Evolutionary conservation across 2,113 vertebrate genomes (phyloP).

Genomic region (Eonycteris spelaea): DNA sequence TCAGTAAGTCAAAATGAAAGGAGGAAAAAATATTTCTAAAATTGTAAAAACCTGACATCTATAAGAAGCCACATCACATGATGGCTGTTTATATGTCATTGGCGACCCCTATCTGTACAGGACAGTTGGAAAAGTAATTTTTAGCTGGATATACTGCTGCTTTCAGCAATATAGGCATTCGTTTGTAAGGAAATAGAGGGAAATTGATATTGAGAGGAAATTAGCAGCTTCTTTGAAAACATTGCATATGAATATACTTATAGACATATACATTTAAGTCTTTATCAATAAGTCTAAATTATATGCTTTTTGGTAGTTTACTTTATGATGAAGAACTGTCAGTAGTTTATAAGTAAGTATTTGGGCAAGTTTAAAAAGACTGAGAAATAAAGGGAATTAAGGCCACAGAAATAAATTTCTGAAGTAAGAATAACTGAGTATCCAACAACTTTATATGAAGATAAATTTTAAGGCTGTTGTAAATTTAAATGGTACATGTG

Average conservation of each 20-base stretch:
- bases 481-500: neutral
- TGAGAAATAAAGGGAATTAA: neutral
- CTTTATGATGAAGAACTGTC: neutral
- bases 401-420: neutral
- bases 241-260: neutral
- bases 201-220: neutral
- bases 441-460: neutral
- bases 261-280: neutral
- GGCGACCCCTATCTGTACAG: neutral
- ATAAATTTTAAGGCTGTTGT: neutral
- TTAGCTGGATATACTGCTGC: neutral
- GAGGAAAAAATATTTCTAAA: neutral
- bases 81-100: neutral
- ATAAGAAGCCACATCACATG: neutral
- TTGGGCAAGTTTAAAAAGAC: neutral
- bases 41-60: neutral
- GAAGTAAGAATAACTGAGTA: neutral
- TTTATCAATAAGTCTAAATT: neutral
- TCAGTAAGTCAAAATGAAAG: neutral
- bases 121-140: neutral
- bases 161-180: neutral
- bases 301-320: neutral
- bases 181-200: neutral
- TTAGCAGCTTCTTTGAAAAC: neutral
- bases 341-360: neutral